A percentile compares a stretch with the other conserved stretches of the same genome.
These are phyloP conservation scores for Drosophila trichaetosa DNA, from an alignment of 2,888 invertebrate genomes.

Conservation along the genomic window DNA sequence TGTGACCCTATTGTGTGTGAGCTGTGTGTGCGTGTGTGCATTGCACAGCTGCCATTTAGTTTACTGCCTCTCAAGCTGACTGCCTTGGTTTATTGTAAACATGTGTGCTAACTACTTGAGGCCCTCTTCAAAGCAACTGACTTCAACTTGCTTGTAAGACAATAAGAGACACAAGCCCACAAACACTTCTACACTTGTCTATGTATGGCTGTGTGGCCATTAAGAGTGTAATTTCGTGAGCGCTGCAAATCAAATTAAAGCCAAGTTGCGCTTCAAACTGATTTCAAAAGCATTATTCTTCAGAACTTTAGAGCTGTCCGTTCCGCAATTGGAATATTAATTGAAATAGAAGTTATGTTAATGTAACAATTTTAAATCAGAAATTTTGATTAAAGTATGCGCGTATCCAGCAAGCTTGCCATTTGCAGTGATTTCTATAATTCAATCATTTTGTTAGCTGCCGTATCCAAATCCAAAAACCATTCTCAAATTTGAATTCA, in stretches of 20 bases:
- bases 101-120: conserved; percentile 73
- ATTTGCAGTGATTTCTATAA: background rate
- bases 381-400: background rate
- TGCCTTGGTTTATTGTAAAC: conserved; percentile 76
- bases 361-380: fast-evolving
- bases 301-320: too few relatives aligned
- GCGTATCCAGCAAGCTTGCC: background rate
- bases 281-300: conserved; percentile 24
- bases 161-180: conserved; percentile 34
- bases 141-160: conserved; percentile 42
- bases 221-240: conserved; percentile 41
- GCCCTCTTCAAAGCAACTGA: conserved; percentile 33
- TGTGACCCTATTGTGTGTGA: conserved; percentile 3
- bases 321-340: background rate
- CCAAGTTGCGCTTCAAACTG: conserved; percentile 29
- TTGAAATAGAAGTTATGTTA: background rate
- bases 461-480: background rate
- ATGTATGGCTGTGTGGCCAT: conserved; percentile 7
- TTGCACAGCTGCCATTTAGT: conserved; percentile 66
- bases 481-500: background rate
- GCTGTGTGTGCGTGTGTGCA: conserved; percentile 19
- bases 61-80: conserved; percentile 69
- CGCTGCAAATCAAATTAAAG: conserved; percentile 41
- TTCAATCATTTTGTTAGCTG: background rate
- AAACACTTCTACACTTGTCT: conserved; percentile 5